Evolutionary conservation across 2,113 vertebrate species (phyloP).

Genomic region (Castor canadensis): DNA sequence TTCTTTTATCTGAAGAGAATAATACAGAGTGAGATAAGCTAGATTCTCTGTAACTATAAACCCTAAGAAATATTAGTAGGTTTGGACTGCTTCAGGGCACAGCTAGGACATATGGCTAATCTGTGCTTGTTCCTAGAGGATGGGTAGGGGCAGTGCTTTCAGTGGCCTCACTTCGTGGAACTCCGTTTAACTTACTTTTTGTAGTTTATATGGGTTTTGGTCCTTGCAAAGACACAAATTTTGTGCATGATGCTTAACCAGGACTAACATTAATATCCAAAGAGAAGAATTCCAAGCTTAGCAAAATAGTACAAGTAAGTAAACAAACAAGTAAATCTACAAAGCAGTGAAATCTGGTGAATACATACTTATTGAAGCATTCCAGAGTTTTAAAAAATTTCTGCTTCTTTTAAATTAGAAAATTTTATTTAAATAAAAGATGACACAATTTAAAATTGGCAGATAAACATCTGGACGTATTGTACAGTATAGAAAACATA

Average conservation of each 20-base stretch:
- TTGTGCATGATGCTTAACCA: not conserved
- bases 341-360: slow-evolving; percentile 12
- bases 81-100: not conserved
- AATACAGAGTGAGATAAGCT: not conserved
- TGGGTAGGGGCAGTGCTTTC: not conserved
- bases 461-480: not conserved
- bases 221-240: slow-evolving; percentile 1
- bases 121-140: not conserved
- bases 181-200: not conserved
- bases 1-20: not conserved
- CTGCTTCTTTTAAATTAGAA: not conserved
- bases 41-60: not conserved
- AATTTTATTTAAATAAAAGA: not conserved
- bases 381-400: not conserved
- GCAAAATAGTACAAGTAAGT: not conserved
- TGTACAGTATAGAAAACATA: not conserved
- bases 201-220: not conserved
- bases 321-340: not conserved
- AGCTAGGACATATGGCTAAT: not conserved
- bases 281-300: not conserved
- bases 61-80: not conserved
- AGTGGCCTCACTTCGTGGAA: not conserved
- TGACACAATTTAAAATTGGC: not conserved
- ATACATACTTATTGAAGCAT: not conserved
- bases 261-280: not conserved